These are phyloP conservation scores for Leptinotarsa juncta DNA, from an alignment of 2,888 invertebrate species.

Conservation along the genomic window DNA sequence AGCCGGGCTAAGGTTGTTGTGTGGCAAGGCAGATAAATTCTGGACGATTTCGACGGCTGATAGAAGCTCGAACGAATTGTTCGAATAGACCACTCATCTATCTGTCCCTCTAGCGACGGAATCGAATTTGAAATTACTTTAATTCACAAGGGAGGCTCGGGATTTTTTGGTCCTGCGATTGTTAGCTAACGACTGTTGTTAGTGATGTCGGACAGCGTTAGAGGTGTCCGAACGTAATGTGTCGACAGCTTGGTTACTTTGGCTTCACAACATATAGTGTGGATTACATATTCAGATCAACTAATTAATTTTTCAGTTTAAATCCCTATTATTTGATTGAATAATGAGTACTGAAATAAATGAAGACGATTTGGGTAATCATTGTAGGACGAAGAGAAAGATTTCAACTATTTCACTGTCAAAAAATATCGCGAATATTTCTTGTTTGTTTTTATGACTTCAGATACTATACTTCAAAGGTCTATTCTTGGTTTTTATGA, in stretches of 20 bases:
- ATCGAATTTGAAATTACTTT: constrained; percentile 69
- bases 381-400: too few relatives aligned
- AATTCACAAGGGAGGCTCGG: constrained; percentile 67
- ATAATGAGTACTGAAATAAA: too few relatives aligned
- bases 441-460: too few relatives aligned
- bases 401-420: too few relatives aligned
- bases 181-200: constrained; percentile 64
- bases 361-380: too few relatives aligned
- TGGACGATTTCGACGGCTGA: constrained; percentile 59
- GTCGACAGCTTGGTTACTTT: background rate
- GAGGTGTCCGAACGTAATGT: constrained; percentile 32
- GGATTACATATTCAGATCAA: background rate
- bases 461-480: too few relatives aligned
- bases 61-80: constrained; percentile 62
- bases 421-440: too few relatives aligned
- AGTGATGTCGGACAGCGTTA: constrained; percentile 52
- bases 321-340: too few relatives aligned
- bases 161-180: constrained; percentile 64
- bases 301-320: too few relatives aligned
- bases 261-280: background rate
- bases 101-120: constrained; percentile 67
- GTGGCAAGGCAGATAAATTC: constrained; percentile 62
- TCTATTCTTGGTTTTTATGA: too few relatives aligned
- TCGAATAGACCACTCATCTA: constrained; percentile 66
- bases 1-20: constrained; percentile 66